A percentile compares a stretch with the other conserved stretches of the same genome.
These are phyloP conservation scores for Tyria jacobaeae DNA, from an alignment of 2,888 invertebrate species.

Conservation along the genomic window DNA sequence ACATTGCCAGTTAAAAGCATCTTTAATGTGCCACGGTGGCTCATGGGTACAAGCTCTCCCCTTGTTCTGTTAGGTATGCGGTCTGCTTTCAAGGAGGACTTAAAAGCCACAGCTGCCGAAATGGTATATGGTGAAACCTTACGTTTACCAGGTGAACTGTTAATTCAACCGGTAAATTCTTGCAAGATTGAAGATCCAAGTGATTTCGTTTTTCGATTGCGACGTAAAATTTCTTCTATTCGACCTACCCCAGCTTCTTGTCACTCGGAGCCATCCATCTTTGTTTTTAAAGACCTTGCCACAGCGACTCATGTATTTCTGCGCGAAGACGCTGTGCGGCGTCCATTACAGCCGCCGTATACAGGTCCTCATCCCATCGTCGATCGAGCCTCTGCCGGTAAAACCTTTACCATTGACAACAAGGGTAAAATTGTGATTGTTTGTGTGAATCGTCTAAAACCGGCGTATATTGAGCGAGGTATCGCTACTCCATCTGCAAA, in stretches of 20 bases:
- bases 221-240: no score
- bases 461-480: no score
- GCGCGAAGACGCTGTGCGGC: not conserved
- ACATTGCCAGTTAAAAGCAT: constrained; percentile 14
- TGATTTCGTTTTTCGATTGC: not conserved
- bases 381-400: no score
- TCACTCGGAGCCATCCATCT: not conserved
- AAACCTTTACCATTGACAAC: no score
- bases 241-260: not conserved
- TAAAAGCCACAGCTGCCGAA: constrained; percentile 3
- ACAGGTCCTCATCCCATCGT: no score
- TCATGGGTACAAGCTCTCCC: constrained; percentile 3
- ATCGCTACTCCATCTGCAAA: no score
- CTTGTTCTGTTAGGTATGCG: constrained; percentile 12
- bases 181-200: no score
- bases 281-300: not conserved
- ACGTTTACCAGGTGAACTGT: constrained; percentile 14
- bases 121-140: constrained; percentile 5
- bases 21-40: constrained; percentile 7
- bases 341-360: not conserved
- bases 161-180: no score
- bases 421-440: no score
- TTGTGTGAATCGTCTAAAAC: no score
- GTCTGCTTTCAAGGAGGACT: constrained; percentile 9
- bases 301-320: not conserved